A percentile compares a stretch with the other conserved stretches of the same genome.
Conservation (phyloP, 2,113 vertebrate genomes). For the Eurypyga helias region DNA sequence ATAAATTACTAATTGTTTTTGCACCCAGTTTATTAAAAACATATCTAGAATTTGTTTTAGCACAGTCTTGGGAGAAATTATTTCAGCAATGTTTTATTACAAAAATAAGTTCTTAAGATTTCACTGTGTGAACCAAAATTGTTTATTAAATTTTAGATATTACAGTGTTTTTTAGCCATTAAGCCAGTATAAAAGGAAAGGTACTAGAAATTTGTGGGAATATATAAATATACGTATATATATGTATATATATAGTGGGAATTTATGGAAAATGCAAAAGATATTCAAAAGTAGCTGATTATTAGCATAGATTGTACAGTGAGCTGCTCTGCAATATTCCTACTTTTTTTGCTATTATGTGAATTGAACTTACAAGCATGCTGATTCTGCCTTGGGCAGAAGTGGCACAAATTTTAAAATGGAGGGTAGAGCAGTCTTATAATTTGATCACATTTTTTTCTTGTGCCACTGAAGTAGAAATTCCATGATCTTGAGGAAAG, state of each 20-base stretch:
- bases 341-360: not conserved
- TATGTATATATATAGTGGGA: not conserved
- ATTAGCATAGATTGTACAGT: not conserved
- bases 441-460: slow-evolving; percentile 31
- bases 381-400: slow-evolving; percentile 10
- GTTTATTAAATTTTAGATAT: slow-evolving; percentile 25
- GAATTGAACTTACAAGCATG: not conserved
- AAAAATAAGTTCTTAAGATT: slow-evolving; percentile 53
- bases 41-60: slow-evolving; percentile 51
- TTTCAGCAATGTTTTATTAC: slow-evolving; percentile 45
- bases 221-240: not conserved
- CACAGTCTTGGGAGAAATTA: not conserved
- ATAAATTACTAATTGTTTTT: slow-evolving; percentile 43
- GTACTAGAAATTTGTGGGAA: not conserved
- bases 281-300: slow-evolving; percentile 10
- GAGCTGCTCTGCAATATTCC: not conserved
- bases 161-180: not conserved
- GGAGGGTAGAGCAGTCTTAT: not conserved
- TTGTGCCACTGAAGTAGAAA: not conserved
- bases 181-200: not conserved
- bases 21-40: slow-evolving; percentile 29
- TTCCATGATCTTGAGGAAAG: not conserved
- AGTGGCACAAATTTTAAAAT: slow-evolving; percentile 5
- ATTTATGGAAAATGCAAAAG: not conserved
- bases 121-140: not conserved